Evolutionary conservation across 2,113 vertebrate genomes (phyloP).

Genomic region (Centrocercus urophasianus): DNA sequence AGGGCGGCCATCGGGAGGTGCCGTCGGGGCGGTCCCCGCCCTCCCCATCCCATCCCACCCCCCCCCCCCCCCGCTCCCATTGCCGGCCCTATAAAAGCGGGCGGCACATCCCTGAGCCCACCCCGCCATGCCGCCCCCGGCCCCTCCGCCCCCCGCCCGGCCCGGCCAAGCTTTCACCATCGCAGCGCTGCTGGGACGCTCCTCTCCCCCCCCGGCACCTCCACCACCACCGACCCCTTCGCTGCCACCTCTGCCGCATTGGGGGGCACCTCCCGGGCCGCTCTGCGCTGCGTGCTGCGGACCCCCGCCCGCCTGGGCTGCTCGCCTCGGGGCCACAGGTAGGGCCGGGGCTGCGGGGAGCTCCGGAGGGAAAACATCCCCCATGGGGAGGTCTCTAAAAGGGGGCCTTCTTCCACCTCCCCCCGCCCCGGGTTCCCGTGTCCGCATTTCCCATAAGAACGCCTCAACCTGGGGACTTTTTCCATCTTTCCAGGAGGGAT

Average conservation of each 20-base stretch:
- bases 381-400: background rate
- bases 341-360: background rate
- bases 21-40: too few species aligned
- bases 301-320: slow-evolving; percentile 42
- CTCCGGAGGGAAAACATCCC: background rate
- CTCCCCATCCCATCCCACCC: too few species aligned
- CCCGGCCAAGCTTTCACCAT: slow-evolving; percentile 80
- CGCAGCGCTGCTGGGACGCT: slow-evolving; percentile 79
- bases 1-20: too few species aligned
- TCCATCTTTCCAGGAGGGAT: background rate
- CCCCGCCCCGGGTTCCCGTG: background rate
- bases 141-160: slow-evolving; percentile 25
- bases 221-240: background rate
- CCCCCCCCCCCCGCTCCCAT: background rate
- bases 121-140: background rate
- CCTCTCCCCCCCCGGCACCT: background rate
- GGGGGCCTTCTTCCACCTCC: background rate
- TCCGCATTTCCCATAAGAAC: background rate
- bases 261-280: background rate
- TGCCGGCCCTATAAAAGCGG: background rate
- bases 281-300: slow-evolving; percentile 36
- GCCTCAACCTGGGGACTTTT: background rate
- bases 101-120: background rate
- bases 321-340: slow-evolving; percentile 63
- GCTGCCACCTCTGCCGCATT: background rate